Conservation (phyloP, 2,888 invertebrate species). For the Eumacrocentrus americanus region DNA sequence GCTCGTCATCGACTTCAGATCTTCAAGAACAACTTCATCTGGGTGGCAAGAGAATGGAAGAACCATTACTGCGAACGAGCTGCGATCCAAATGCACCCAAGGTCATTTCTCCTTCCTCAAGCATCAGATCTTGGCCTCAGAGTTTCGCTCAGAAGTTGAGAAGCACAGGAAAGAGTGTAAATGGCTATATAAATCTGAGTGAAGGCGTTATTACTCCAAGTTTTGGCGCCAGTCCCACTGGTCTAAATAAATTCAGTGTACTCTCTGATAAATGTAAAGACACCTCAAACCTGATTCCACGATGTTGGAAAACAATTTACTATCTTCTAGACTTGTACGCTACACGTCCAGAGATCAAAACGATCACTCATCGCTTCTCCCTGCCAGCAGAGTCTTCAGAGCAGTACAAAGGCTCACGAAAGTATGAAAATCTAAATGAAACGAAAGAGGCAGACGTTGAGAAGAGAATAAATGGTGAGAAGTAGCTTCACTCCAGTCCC, state of each 20-base stretch:
- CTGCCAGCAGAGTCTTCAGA: constrained; percentile 75
- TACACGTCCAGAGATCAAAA: constrained; percentile 93
- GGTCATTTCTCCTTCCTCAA: constrained; percentile 66
- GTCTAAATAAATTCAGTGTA: constrained; percentile 64
- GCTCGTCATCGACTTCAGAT: constrained; percentile 70
- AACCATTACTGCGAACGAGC: constrained; percentile 45
- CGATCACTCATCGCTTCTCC: constrained; percentile 81
- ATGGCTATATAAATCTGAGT: constrained; percentile 83
- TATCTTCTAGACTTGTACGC: constrained; percentile 91
- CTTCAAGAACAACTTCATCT: constrained; percentile 68
- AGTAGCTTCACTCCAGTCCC: constrained; percentile 61
- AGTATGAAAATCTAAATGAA: constrained; percentile 66
- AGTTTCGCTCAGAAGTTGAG: constrained; percentile 87
- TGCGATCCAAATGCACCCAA: constrained; percentile 50
- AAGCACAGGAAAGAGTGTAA: constrained; percentile 84
- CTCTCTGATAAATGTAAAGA: constrained; percentile 64
- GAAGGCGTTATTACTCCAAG: constrained; percentile 77
- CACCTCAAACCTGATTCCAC: constrained; percentile 66
- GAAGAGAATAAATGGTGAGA: constrained; percentile 62
- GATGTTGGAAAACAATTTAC: constrained; percentile 95
- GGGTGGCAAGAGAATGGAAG: constrained; percentile 52
- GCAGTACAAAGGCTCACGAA: constrained; percentile 67
- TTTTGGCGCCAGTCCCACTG: constrained; percentile 69
- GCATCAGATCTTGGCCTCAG: constrained; percentile 73
- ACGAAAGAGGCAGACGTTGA: constrained; percentile 67